Evolutionary conservation across 2,797 vertebrate species (phyloP).

Genomic region (Sebastes melanostomus): DNA sequence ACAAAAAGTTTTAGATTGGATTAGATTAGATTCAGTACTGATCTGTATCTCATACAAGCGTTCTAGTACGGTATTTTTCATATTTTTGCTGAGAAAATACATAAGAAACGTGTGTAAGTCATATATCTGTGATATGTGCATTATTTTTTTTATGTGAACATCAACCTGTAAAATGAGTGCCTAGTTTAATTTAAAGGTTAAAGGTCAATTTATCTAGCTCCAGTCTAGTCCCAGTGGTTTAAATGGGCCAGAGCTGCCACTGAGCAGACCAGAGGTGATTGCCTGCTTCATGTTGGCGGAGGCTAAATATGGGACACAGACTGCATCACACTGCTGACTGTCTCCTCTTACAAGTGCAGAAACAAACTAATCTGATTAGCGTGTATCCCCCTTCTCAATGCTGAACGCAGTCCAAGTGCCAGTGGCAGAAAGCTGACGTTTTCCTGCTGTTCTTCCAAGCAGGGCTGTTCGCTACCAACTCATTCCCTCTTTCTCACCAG

Average conservation of each 20-base stretch:
- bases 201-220: neutral
- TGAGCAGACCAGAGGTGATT: constrained; percentile 1
- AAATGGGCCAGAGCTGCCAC: neutral
- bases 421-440: constrained; percentile 33
- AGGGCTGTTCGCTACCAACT: constrained; percentile 27
- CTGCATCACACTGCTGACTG: constrained; percentile 34
- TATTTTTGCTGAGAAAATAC: neutral
- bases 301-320: constrained; percentile 49
- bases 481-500: constrained; percentile 16
- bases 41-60: neutral
- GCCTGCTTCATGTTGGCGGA: constrained; percentile 27
- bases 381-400: constrained; percentile 50
- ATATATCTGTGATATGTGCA: neutral
- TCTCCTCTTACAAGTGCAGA: constrained; percentile 61
- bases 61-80: neutral
- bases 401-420: constrained; percentile 51
- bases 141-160: neutral
- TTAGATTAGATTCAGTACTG: neutral
- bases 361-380: constrained; percentile 70
- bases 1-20: neutral
- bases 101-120: neutral
- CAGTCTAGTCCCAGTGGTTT: neutral
- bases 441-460: constrained; percentile 21
- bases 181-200: neutral
- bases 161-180: neutral